Evolutionary conservation across 64 coral and sea anemone species (phyloP), one percentile per base, ranked within the genome.

Genomic region (Acropora yongei): DNA sequence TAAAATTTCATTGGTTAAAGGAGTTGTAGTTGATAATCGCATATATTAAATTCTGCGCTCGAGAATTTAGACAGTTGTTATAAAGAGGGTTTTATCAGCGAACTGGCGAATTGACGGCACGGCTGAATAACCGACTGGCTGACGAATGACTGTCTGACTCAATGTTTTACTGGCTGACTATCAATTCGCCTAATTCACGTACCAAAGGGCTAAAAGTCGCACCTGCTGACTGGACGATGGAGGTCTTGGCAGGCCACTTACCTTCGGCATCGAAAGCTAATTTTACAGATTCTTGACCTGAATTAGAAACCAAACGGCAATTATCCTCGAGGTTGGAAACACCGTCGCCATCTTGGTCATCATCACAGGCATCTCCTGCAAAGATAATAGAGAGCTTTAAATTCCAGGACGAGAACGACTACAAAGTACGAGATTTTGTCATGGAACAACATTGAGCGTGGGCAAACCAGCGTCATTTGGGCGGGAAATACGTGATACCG

Each of bases 341-440:
- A 0, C 96, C 90, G 84, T 98, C 96, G 41, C 76, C 63, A 87
- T 98, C 93, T 46, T 90, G 90, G 58, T 95, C 94, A n/a, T 98
- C 96, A 76, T 98, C 96, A 91, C 96, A 98, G 71, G 90, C 93
- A 77, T 98, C 96, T 45, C 96, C 96, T 98, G 47, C 2, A 47
- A 81, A 76, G 6, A 77, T 30, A 30, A 30, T 30, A 30, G 30
- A 30, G 30, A 30, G 30, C 30, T 30, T 30, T 30, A 30, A 30
- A 30, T 30, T 30, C 30, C 30, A 30, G 30, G 30, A 30, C 30
- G 30, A 30, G 30, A 30, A 30, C 30, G 30, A 30, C 30, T 30
- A 30, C 30, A 30, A 30, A 30, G 30, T 30, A 30, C 30, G 30
- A 30, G 30, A 30, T 30, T 30, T 30, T 30, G 30, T 30, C 30